These are phyloP conservation scores for Tetrao urogallus DNA, from an alignment of 2,113 vertebrate species.

Conservation along the genomic window DNA sequence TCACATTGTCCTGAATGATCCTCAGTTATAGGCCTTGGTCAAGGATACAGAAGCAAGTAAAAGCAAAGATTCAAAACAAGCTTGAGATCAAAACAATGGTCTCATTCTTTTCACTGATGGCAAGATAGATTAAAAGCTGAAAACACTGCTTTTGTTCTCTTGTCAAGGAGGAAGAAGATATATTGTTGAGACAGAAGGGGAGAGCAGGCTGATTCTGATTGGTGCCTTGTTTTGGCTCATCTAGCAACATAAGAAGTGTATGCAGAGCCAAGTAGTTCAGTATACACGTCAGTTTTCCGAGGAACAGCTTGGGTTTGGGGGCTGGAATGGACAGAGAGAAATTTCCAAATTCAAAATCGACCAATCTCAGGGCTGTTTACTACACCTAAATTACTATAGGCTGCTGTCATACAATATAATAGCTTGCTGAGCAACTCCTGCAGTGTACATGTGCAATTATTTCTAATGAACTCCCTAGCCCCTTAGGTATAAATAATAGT, in stretches of 20 bases:
- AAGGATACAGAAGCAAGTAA: background rate
- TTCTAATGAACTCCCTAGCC: slow-evolving; percentile 26
- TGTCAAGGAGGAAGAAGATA: background rate
- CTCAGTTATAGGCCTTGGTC: background rate
- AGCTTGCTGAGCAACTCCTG: slow-evolving; percentile 58
- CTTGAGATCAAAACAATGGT: background rate
- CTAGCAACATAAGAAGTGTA: background rate
- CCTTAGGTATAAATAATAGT: slow-evolving; percentile 14
- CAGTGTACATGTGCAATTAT: slow-evolving; percentile 54
- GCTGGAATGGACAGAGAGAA: background rate
- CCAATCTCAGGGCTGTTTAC: background rate
- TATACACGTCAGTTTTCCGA: background rate
- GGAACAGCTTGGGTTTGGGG: background rate
- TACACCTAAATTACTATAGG: slow-evolving; percentile 2
- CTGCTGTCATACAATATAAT: slow-evolving; percentile 27
- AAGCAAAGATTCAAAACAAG: background rate
- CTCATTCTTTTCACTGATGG: background rate
- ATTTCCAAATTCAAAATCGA: slow-evolving; percentile 24
- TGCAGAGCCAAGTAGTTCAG: background rate
- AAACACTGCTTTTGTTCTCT: background rate
- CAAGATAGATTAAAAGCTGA: background rate
- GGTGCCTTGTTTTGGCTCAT: background rate
- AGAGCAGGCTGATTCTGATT: background rate
- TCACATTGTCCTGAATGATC: background rate
- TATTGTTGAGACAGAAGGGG: background rate